A percentile compares a stretch with the other conserved stretches of the same genome.
phyloP scores from a whole-genome alignment of 2,113 vertebrate species.

The Eonycteris spelaea region DNA sequence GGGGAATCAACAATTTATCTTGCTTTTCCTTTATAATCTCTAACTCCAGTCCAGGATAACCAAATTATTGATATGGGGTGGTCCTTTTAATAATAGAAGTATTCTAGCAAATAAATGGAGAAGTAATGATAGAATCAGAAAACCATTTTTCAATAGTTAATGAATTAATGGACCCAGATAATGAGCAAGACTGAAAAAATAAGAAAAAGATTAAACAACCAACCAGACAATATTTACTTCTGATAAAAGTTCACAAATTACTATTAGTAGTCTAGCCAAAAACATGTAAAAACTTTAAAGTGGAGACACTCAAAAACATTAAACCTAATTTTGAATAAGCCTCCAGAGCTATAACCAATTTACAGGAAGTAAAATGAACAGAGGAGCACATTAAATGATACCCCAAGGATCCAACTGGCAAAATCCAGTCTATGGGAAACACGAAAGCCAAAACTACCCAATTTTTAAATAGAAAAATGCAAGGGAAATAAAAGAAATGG shows the following conservation, averaged over 20 bases:
- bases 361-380: slow-evolving; percentile 2
- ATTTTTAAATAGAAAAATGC: neutral
- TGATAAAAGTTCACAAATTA: neutral
- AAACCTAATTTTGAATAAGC: neutral
- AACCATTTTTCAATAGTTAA: slow-evolving; percentile 6
- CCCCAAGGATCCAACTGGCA: neutral
- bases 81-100: neutral
- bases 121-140: neutral
- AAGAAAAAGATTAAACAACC: neutral
- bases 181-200: neutral
- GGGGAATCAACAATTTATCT: neutral
- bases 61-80: neutral
- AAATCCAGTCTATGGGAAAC: neutral
- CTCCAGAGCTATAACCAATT: neutral
- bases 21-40: neutral
- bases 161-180: neutral
- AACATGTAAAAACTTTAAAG: neutral
- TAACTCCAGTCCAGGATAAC: neutral
- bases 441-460: neutral
- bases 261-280: neutral
- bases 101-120: neutral
- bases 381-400: neutral
- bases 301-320: neutral
- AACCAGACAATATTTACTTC: slow-evolving; percentile 17
- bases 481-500: neutral